Evolutionary conservation across 2,113 vertebrate genomes (phyloP).

Genomic region (human): DNA sequence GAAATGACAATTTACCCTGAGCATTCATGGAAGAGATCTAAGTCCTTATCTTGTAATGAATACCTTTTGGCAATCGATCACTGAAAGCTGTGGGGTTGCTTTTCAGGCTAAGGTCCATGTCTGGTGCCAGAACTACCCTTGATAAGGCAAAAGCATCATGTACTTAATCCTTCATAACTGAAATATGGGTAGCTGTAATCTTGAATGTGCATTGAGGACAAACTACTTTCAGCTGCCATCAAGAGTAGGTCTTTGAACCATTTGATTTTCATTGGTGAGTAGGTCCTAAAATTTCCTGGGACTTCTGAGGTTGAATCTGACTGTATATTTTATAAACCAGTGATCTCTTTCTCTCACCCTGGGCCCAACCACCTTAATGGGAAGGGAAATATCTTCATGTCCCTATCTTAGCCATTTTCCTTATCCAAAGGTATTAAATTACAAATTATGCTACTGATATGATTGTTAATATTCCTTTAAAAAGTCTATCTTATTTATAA

Average conservation of each 20-base stretch:
- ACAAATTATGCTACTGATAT: not conserved
- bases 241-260: not conserved
- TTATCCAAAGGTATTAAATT: not conserved
- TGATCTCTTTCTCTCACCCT: not conserved
- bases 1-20: not conserved
- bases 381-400: not conserved
- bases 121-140: not conserved
- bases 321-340: not conserved
- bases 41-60: not conserved
- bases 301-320: not conserved
- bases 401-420: not conserved
- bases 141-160: not conserved
- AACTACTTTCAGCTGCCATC: not conserved
- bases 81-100: not conserved
- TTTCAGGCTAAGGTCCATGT: not conserved
- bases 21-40: not conserved
- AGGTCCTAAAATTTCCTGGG: not conserved
- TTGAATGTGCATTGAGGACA: not conserved
- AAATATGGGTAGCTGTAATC: not conserved
- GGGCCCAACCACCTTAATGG: not conserved
- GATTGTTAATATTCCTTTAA: not conserved
- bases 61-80: not conserved
- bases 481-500: constrained; percentile 26
- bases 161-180: not conserved
- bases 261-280: not conserved